Evolutionary conservation across 2,113 vertebrate species (phyloP).

Genomic region (Eleginops maclovinus): DNA sequence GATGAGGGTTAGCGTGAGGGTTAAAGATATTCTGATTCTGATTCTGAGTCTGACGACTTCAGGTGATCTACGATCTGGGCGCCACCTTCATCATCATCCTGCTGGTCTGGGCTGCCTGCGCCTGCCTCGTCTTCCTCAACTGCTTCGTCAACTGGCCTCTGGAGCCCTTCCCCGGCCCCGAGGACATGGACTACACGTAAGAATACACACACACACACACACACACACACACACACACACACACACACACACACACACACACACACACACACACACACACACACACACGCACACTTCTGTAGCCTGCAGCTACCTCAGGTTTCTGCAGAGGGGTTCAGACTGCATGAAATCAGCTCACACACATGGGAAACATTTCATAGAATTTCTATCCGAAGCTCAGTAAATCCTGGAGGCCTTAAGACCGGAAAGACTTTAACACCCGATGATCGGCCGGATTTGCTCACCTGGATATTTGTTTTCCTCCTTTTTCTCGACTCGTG

Average conservation of each 20-base stretch:
- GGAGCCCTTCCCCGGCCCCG: slow-evolving; percentile 96
- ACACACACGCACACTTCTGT: no score
- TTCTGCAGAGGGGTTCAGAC: slow-evolving; percentile 17
- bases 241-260: neutral
- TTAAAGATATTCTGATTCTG: no score
- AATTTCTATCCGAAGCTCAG: neutral
- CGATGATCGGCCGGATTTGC: slow-evolving; percentile 30
- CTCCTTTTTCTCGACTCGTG: neutral
- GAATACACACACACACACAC: slow-evolving; percentile 54
- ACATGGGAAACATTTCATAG: neutral
- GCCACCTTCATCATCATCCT: slow-evolving; percentile 93
- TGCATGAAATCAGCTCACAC: slow-evolving; percentile 27
- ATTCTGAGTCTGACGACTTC: slow-evolving; percentile 21
- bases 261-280: neutral
- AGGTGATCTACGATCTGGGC: slow-evolving; percentile 97
- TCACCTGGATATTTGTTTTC: slow-evolving; percentile 35
- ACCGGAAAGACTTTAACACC: slow-evolving; percentile 60
- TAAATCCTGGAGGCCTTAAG: slow-evolving; percentile 45
- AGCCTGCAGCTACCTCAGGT: no score
- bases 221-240: neutral
- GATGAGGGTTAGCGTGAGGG: no score
- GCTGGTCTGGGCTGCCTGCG: slow-evolving; percentile 93
- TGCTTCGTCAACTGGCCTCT: slow-evolving; percentile 99
- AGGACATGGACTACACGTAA: slow-evolving; percentile 99
- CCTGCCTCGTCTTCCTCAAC: slow-evolving; percentile 96